phyloP scores from a whole-genome alignment of 2,113 vertebrate genomes.

The Ploceus nigricollis region DNA sequence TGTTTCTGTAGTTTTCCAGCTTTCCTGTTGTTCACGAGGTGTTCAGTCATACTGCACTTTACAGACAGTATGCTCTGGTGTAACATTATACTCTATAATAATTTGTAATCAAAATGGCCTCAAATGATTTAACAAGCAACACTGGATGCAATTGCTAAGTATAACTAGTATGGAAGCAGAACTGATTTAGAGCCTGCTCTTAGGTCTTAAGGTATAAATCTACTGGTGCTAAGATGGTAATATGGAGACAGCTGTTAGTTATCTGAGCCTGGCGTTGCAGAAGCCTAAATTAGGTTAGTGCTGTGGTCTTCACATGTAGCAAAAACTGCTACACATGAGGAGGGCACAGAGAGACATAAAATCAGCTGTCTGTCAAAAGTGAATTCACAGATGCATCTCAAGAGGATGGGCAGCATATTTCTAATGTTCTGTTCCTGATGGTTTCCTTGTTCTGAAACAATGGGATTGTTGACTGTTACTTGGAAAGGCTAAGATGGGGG shows the following conservation, averaged over 20 bases:
- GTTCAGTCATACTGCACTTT: neutral
- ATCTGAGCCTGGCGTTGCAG: neutral
- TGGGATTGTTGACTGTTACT: neutral
- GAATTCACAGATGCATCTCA: neutral
- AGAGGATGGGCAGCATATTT: neutral
- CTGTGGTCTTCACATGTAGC: neutral
- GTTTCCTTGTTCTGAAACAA: neutral
- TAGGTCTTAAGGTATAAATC: neutral
- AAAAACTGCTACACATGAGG: neutral
- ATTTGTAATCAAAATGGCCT: neutral
- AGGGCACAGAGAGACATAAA: neutral
- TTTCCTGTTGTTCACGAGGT: neutral
- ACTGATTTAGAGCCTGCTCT: neutral
- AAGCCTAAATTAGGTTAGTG: neutral
- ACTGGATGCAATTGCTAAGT: neutral
- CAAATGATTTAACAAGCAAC: neutral
- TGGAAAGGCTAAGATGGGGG: neutral
- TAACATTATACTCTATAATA: neutral
- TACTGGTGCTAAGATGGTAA: neutral
- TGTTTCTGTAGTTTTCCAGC: neutral
- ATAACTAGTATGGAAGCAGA: neutral
- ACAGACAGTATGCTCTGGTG: neutral
- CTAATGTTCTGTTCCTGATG: neutral
- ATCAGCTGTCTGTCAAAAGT: neutral
- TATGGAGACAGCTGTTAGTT: neutral